Percentiles rank a stretch among this genome's conserved stretches.
phyloP scores from a whole-genome alignment of 2,888 invertebrate species.

The Bombyx huttoni region DNA sequence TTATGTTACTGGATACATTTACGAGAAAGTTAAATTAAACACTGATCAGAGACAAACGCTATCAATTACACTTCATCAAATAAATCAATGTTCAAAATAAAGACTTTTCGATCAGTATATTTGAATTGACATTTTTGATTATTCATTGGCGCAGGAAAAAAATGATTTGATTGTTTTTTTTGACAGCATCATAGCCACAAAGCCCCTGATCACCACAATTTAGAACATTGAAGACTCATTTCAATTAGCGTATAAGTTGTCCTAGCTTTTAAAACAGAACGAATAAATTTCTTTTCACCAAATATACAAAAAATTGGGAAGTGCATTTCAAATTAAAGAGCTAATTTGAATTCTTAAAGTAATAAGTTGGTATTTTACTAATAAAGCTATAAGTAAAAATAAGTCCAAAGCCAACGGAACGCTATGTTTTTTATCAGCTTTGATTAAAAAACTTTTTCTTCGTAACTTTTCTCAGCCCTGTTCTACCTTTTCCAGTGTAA shows the following conservation, averaged over 20 bases:
- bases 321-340: no score
- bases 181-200: no score
- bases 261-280: no score
- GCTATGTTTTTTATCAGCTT: conserved; percentile 38
- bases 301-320: no score
- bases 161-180: no score
- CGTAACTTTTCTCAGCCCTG: conserved; percentile 21
- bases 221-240: no score
- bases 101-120: neutral
- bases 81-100: neutral
- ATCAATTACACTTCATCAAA: neutral
- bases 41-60: neutral
- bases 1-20: neutral
- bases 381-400: conserved; percentile 11
- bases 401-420: conserved; percentile 12
- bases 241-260: no score
- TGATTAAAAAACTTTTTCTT: conserved; percentile 44
- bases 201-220: no score
- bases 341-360: neutral
- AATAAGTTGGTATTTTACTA: conserved; percentile 3
- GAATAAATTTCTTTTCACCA: no score
- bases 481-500: conserved; percentile 25
- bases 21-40: neutral
- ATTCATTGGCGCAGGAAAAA: no score
- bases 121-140: neutral